Evolutionary conservation across 2,797 vertebrate species (phyloP), one percentile per base, ranked within the genome.

Genomic region (Lerista edwardsae): DNA sequence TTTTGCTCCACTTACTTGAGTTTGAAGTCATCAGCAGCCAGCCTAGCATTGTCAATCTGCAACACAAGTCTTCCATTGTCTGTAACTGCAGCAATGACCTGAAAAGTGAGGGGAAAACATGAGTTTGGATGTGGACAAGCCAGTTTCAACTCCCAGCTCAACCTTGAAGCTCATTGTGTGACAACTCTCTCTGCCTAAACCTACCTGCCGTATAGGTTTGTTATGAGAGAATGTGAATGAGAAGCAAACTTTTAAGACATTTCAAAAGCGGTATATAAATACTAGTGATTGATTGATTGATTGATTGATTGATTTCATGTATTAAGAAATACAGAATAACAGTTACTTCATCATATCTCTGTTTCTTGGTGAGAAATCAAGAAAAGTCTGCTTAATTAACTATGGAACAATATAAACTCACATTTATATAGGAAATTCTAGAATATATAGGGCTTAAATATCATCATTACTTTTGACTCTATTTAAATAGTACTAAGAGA

Each of bases 11-110:
- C 97, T 96, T 94, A 98, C 98, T 99, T 99, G 86, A 95, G 94
- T 93, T 94, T 97, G 95, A 99, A 99, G 93, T 99, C 98, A 25
- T 98, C 97, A 6, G 98, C 97, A 83, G 98, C 98, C 95, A 99
- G 93, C 84, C 97, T 97, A 79, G 98, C 97, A 0, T 99, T 99
- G 89, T 99, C 98, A 0, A 97, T 95, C 87, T 96, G 90, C 90
- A 99, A 87, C 89, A 98, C 95, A 92, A 98, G 90, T 75, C 96
- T 94, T 27, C 96, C 97, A 0, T 98, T 99, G 80, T 91, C 55
- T 0, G 93, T 75, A 80, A 92, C 96, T 82, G 97, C 97, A 34
- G 92, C 90, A 91, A 96, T 93, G 91, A 99, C 97, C 98, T 99
- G 94, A 86, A 89, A 85, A 44, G n/a, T 17, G 5, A n/a, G 76